Evolutionary conservation across 30 jellyfish, hydroid and myxozoan species (phyloP).

Genomic region (Chironex yamaguchii): DNA sequence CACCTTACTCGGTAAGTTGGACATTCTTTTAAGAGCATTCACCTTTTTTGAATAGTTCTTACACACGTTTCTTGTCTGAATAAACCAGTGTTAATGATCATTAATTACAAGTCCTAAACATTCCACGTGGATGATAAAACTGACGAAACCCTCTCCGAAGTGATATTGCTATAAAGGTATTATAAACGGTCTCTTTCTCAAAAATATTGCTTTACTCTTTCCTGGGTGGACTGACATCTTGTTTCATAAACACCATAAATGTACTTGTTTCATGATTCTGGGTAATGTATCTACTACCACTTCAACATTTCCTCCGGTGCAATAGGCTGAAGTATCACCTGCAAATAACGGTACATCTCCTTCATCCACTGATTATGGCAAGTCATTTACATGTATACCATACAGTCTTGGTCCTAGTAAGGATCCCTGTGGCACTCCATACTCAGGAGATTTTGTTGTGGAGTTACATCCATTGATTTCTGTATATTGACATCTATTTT

Average conservation of each 20-base stretch:
- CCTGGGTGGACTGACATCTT: slow-evolving; percentile 67
- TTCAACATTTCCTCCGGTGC: background rate
- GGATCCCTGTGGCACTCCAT: slow-evolving; percentile 79
- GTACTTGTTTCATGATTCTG: slow-evolving; percentile 66
- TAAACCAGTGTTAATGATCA: slow-evolving; percentile 48
- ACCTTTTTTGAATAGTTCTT: slow-evolving; percentile 38
- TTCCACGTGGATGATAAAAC: background rate
- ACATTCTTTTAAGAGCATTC: slow-evolving; percentile 46
- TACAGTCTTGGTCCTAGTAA: slow-evolving; percentile 52
- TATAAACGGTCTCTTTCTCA: slow-evolving; percentile 60
- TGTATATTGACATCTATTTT: slow-evolving; percentile 63
- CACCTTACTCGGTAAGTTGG: slow-evolving; percentile 5
- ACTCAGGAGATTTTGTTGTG: slow-evolving; percentile 31
- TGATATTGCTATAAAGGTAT: slow-evolving; percentile 57
- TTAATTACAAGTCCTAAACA: slow-evolving; percentile 53
- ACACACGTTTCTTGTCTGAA: too few species aligned
- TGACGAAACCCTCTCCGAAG: slow-evolving; percentile 37
- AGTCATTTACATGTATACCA: slow-evolving; percentile 56
- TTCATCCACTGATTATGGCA: slow-evolving; percentile 44
- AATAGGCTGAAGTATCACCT: background rate
- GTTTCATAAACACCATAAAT: slow-evolving; percentile 62
- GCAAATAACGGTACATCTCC: slow-evolving; percentile 25
- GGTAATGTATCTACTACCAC: slow-evolving; percentile 49
- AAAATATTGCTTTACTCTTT: slow-evolving; percentile 8
- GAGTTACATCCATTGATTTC: slow-evolving; percentile 47